A percentile compares a stretch with the other conserved stretches of the same genome.
Evolutionary conservation across 1,140 invertebrate genomes (phyloP).

Genomic region (Sesamia nonagrioides): DNA sequence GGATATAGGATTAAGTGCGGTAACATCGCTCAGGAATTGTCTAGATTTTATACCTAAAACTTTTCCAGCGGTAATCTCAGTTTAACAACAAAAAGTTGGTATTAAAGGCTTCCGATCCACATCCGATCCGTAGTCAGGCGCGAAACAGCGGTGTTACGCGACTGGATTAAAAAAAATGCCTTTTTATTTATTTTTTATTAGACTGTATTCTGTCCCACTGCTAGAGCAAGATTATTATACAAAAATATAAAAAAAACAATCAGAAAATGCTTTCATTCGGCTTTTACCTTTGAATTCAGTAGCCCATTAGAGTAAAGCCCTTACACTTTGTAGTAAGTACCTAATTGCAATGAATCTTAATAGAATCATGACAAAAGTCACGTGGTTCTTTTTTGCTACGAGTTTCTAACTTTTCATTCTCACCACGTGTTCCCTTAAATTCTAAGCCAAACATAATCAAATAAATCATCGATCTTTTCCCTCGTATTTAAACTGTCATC

Average conservation of each 20-base stretch:
- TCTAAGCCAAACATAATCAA: not conserved
- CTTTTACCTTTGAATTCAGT: not conserved
- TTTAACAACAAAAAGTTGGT: not conserved
- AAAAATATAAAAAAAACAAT: no score
- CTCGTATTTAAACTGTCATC: slow-evolving; percentile 21
- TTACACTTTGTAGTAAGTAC: not conserved
- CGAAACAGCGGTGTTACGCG: no score
- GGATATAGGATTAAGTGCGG: not conserved
- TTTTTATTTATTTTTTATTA: no score
- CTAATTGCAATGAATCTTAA: slow-evolving; percentile 1
- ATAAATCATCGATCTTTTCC: slow-evolving; percentile 5
- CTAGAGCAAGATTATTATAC: no score
- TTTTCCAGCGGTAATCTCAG: not conserved
- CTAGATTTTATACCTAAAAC: not conserved
- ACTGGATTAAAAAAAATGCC: no score
- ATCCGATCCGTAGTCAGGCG: no score
- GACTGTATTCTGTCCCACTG: no score
- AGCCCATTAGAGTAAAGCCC: not conserved
- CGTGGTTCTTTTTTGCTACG: not conserved
- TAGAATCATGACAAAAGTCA: not conserved
- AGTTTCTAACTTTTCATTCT: not conserved
- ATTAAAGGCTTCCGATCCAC: not conserved
- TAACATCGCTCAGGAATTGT: not conserved
- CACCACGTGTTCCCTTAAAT: not conserved
- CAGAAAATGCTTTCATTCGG: no score